Percentiles rank a stretch among this genome's conserved stretches.
These are phyloP conservation scores for Saguinus imperator DNA, from an alignment of 2,113 vertebrate genomes.

Conservation along the genomic window DNA sequence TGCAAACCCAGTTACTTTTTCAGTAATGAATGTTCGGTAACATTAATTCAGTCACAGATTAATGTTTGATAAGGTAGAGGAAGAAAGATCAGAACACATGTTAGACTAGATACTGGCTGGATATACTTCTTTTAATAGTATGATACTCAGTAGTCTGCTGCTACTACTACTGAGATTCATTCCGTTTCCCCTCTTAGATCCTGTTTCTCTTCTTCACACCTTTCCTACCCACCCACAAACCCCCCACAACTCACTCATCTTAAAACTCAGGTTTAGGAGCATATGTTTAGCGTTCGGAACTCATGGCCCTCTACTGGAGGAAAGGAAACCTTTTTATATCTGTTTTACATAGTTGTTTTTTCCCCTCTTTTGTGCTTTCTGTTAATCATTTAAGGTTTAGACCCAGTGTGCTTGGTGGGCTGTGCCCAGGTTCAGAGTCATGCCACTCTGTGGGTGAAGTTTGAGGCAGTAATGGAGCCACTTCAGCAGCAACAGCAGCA, in stretches of 20 bases:
- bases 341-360: conserved; percentile 52
- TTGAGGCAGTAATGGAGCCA: conserved; percentile 93
- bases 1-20: conserved; percentile 33
- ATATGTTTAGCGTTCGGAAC: background rate
- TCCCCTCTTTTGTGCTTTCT: conserved; percentile 44
- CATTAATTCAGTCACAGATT: background rate
- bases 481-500: conserved; percentile 93
- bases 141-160: background rate
- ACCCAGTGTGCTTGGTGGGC: conserved; percentile 68
- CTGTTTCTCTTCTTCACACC: background rate
- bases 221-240: background rate
- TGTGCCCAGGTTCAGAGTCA: conserved; percentile 83
- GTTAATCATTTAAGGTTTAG: conserved; percentile 49
- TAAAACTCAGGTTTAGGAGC: conserved; percentile 35
- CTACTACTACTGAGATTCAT: background rate
- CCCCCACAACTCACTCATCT: background rate
- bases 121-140: conserved; percentile 12
- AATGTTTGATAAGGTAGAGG: conserved; percentile 17
- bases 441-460: conserved; percentile 88
- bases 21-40: background rate
- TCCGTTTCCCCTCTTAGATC: background rate
- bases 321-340: conserved; percentile 36
- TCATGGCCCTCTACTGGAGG: conserved; percentile 26
- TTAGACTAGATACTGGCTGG: background rate
- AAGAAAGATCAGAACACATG: conserved; percentile 12